phyloP scores from a whole-genome alignment of 35 echinoderm and acorn worm species.

The Ophioderma brevispina region DNA sequence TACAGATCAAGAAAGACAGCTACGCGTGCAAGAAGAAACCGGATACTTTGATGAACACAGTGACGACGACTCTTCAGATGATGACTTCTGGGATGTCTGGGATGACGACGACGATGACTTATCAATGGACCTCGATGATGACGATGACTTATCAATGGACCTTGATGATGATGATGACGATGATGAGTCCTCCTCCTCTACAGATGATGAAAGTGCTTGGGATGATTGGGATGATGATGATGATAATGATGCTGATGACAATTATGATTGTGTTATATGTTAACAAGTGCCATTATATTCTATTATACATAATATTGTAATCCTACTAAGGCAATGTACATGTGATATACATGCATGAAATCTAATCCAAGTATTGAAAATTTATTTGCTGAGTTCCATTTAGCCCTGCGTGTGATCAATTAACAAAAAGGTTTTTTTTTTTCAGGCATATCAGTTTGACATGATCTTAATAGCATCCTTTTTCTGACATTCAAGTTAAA shows the following conservation, averaged over 20 bases:
- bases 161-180: neutral
- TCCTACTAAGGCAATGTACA: too few species aligned
- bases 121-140: neutral
- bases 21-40: neutral
- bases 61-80: neutral
- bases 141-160: neutral
- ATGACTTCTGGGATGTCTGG: neutral
- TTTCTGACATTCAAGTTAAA: too few species aligned
- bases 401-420: too few species aligned
- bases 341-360: too few species aligned
- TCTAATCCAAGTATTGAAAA: too few species aligned
- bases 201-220: neutral
- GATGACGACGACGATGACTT: constrained; percentile 1
- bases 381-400: too few species aligned
- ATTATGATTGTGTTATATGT: neutral
- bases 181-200: neutral
- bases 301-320: too few species aligned
- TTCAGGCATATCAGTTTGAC: too few species aligned
- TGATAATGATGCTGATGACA: neutral
- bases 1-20: neutral
- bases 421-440: too few species aligned
- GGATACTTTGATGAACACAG: neutral
- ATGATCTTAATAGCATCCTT: too few species aligned
- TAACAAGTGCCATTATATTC: neutral
- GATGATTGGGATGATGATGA: neutral